Base-by-base conservation (phyloP, 2,888 invertebrate genomes). In the Ichneumoninae sp. region DNA sequence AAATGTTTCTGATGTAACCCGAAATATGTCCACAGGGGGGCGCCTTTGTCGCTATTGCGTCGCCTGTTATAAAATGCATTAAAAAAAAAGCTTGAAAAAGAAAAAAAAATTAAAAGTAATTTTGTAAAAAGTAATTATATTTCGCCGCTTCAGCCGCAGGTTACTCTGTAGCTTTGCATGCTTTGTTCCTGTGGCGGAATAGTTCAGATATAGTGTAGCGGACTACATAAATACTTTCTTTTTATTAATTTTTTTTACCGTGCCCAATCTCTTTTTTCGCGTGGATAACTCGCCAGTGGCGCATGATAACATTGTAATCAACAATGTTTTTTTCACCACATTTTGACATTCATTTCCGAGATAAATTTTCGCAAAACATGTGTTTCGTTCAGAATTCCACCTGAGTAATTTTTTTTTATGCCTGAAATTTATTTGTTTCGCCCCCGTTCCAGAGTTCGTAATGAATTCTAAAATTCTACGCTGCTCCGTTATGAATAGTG, bases 61-160 rank as follows among this genome's bases (percentile, higher is more conserved):
- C 69, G 85, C 83, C 88, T 88, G 83, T 85, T 88, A 88, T 90
- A 89, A 90, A 90, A 91, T 90, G 88, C 89, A 90, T 90, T 88
- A 88, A 86, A 88, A 87, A 85, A 87, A 83, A 77, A 40, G 19
- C 44, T 13, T 54, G 54, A 1, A 22, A 70, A 69, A 65, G 76
- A 26, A 26, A 65, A 80, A 26, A 26, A 26, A 26, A 26, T 3
- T 33, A 54, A 65, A 60, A 66, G 5, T 13, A 33, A 30, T 26
- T 66, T 10, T 33, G 50, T 7, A n/a, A 19, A 52, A 69, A 40
- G 16, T 10, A 54, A 30, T 36, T 10, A 77, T 36, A 54, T 68
- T 74, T 77, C 69, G 10, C 63, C 13, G 19, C 63, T 76, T 16
- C 47, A 74, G 63, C 74, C 36, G n/a, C 77, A 44, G 80, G 69